Conservation (phyloP, 2,888 invertebrate genomes). For the Mesorhabditis sp. region DNA sequence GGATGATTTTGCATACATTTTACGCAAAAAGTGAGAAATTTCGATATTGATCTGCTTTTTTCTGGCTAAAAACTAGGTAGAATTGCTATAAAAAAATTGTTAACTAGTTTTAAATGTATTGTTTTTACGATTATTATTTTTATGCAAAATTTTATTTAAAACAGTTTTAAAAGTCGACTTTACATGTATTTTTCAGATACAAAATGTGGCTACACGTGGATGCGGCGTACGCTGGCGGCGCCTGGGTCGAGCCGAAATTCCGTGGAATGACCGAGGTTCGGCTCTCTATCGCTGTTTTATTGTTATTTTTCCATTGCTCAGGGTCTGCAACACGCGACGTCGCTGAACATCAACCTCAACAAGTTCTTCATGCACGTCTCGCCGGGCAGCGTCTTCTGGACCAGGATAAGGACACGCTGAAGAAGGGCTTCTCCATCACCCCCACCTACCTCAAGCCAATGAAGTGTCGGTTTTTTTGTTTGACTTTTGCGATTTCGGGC, state of each 20-base stretch:
- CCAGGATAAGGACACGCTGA: slow-evolving; percentile 12
- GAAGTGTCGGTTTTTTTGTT: background rate
- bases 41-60: too few species aligned
- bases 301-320: background rate
- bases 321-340: slow-evolving; percentile 63
- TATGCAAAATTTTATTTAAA: too few species aligned
- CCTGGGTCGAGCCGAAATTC: slow-evolving; percentile 90
- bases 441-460: slow-evolving; percentile 12
- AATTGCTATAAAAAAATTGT: too few species aligned
- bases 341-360: slow-evolving; percentile 26
- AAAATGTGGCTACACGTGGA: slow-evolving; percentile 80
- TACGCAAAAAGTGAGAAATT: too few species aligned
- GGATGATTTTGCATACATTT: too few species aligned
- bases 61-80: too few species aligned
- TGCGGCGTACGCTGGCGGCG: slow-evolving; percentile 90
- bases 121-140: too few species aligned
- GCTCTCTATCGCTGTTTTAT: background rate
- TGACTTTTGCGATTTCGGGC: background rate
- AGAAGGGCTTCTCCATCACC: slow-evolving; percentile 11
- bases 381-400: slow-evolving; percentile 22
- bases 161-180: background rate
- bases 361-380: slow-evolving; percentile 24
- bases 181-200: slow-evolving; percentile 49
- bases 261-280: slow-evolving; percentile 66
- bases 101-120: too few species aligned